These are phyloP conservation scores for Drosophila virilis DNA, from an alignment of 1,140 invertebrate species.

Conservation along the genomic window DNA sequence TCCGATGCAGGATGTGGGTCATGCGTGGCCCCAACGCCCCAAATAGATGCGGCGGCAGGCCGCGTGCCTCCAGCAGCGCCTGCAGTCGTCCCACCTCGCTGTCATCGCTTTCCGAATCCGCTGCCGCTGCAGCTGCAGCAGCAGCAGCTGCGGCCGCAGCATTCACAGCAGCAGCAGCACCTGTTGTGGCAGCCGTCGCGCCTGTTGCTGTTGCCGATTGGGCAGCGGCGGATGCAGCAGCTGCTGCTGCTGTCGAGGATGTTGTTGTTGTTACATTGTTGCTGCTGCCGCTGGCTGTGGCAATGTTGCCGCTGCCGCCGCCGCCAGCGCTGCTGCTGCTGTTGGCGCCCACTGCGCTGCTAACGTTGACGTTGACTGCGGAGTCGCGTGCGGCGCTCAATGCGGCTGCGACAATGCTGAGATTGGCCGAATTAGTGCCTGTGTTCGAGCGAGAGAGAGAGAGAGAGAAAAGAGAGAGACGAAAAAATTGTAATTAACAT, in stretches of 20 bases:
- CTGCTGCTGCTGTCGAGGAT: constrained; percentile 5
- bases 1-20: constrained; percentile 98
- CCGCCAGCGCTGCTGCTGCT: constrained; percentile 54
- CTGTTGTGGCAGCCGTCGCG: constrained; percentile 16
- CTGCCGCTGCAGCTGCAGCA: constrained; percentile 61
- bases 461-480: background rate
- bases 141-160: constrained; percentile 37
- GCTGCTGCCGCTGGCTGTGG: constrained; percentile 59
- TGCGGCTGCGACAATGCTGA: constrained; percentile 70
- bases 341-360: constrained; percentile 71
- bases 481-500: constrained; percentile 35
- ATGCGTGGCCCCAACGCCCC: constrained; percentile 97
- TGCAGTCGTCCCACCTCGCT: constrained; percentile 95
- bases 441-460: background rate
- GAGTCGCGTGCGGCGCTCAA: constrained; percentile 65
- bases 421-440: constrained; percentile 69
- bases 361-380: constrained; percentile 41
- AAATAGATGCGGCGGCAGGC: constrained; percentile 97
- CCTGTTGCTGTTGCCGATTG: constrained; percentile 19
- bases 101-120: constrained; percentile 90
- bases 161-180: constrained; percentile 24
- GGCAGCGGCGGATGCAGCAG: constrained; percentile 38
- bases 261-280: constrained; percentile 51
- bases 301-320: constrained; percentile 29
- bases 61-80: constrained; percentile 96